Percentiles rank a stretch among this genome's conserved stretches.
These are phyloP conservation scores for Poeciliopsis prolifica DNA, from an alignment of 2,113 vertebrate species.

Conservation along the genomic window DNA sequence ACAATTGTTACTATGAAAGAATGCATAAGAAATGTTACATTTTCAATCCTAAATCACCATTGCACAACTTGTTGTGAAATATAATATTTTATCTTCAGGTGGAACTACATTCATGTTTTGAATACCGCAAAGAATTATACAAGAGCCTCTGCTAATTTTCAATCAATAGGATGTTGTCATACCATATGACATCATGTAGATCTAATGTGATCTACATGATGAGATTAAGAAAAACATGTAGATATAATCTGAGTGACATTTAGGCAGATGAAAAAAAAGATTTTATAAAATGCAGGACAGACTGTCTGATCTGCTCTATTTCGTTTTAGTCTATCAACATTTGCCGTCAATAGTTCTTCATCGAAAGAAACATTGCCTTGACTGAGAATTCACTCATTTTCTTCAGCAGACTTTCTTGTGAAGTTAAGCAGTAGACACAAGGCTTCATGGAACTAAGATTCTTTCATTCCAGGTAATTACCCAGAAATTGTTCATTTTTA, in stretches of 20 bases:
- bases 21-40: slow-evolving; percentile 12
- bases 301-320: slow-evolving; percentile 12
- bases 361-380: too few species aligned
- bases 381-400: not conserved
- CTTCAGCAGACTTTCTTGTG: slow-evolving; percentile 36
- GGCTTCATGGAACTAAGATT: slow-evolving; percentile 16
- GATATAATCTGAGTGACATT: slow-evolving; percentile 46
- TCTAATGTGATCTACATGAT: too few species aligned
- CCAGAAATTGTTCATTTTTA: slow-evolving; percentile 14
- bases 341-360: slow-evolving; percentile 5
- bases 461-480: slow-evolving; percentile 32
- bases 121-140: slow-evolving; percentile 44
- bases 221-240: slow-evolving; percentile 9
- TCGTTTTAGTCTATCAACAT: not conserved
- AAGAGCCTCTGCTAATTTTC: slow-evolving; percentile 37
- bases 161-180: slow-evolving; percentile 29
- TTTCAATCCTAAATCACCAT: slow-evolving; percentile 5
- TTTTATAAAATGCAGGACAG: slow-evolving; percentile 30
- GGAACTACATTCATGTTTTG: slow-evolving; percentile 43
- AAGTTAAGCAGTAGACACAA: slow-evolving; percentile 27
- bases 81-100: slow-evolving; percentile 5
- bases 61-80: slow-evolving; percentile 27
- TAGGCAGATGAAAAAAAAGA: slow-evolving; percentile 37
- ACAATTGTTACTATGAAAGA: slow-evolving; percentile 16
- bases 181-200: too few species aligned